Base-by-base conservation (phyloP, 2,888 invertebrate species). In the Hydroisotoma schaefferi region DNA sequence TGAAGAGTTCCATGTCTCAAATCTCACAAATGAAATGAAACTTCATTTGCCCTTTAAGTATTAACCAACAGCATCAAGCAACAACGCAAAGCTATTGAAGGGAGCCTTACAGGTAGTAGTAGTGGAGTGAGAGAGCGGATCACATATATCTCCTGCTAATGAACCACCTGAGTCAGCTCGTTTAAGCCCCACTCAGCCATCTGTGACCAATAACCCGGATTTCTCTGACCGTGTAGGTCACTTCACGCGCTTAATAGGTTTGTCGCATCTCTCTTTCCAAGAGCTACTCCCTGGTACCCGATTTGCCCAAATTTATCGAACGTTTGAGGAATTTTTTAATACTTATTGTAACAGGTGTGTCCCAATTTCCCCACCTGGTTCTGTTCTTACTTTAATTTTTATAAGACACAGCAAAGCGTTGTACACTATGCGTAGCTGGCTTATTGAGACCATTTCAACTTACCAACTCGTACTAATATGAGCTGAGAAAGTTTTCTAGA, bases 131-230 rank as follows among this genome's bases (percentile, higher is more conserved):
- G n/a, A n/a, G n/a, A n/a, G 40, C n/a, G 20, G 40, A 40, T 22
- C 23, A 38, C 54, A 38, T 46, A 20, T 46, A 15, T 18, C 8
- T 40, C 40, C 5, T 18, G 40, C 5, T 20, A 40, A 15, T 5
- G 4, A 40, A 20, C 40, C 40, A 40, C 40, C 40, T 40, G 40
- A 5, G 40, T 40, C 40, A 40, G 40, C 40, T 15, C 40, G 20
- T 40, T 40, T 15, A 5, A 18, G 20, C 40, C 33, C n/a, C n/a
- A n/a, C 20, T 26, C 4, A 27, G 48, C 56, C 56, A 56, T 48
- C 56, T 56, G 56, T 48, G 47, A 37, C 56, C 27, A 56, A 56
- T 48, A 48, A 56, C 56, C 56, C 56, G 56, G 38, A 48, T 56
- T 27, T 37, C 44, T 27, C 37, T 37, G 29, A 48, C 23, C 29